A percentile compares a stretch with the other conserved stretches of the same genome.
Conservation (phyloP, 2,113 vertebrate species). For the Columba livia region DNA sequence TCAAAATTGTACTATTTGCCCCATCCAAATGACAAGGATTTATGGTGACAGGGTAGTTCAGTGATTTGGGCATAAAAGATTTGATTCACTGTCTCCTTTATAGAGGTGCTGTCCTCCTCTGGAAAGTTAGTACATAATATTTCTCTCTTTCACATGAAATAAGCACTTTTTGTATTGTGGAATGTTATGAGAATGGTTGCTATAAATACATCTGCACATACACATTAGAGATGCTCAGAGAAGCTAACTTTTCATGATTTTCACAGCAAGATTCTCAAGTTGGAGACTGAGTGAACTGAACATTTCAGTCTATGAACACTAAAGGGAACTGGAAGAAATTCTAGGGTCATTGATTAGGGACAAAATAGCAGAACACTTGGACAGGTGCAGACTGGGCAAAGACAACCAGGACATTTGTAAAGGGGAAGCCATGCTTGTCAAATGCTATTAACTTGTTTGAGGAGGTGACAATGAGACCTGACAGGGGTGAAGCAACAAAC, state of each 20-base stretch:
- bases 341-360: conserved; percentile 50
- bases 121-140: background rate
- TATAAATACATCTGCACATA: background rate
- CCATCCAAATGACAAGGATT: background rate
- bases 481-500: conserved; percentile 70
- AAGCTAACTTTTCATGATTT: background rate
- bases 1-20: background rate
- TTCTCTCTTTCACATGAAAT: background rate
- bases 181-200: background rate
- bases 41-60: background rate
- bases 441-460: conserved; percentile 72
- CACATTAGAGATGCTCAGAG: background rate
- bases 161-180: background rate
- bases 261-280: background rate
- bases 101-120: background rate
- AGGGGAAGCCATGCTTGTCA: conserved; percentile 71
- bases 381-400: conserved; percentile 60
- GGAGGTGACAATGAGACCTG: conserved; percentile 65
- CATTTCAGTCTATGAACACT: conserved; percentile 5
- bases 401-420: conserved; percentile 59
- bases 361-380: conserved; percentile 44
- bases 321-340: conserved; percentile 40
- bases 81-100: background rate
- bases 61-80: background rate
- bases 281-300: background rate